Percentiles rank a stretch among this genome's conserved stretches.
Evolutionary conservation across 2,113 vertebrate species (phyloP).

Genomic region (Meleagris gallopavo): DNA sequence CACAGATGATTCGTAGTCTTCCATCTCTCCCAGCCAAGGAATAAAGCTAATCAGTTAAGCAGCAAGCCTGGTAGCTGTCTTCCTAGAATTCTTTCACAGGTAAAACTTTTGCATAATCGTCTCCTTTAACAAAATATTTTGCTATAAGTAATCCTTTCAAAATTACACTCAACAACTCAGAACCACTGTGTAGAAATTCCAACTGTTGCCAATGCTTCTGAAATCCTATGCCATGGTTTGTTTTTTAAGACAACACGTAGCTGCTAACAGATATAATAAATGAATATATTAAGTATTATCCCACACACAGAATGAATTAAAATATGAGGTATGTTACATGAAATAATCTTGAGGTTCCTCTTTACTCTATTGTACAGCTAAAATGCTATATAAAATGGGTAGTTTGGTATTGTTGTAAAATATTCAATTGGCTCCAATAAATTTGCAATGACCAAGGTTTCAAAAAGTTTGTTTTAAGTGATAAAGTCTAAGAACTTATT

Average conservation of each 20-base stretch:
- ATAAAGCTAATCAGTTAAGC: neutral
- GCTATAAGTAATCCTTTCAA: constrained; percentile 57
- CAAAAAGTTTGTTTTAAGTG: neutral
- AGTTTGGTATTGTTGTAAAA: neutral
- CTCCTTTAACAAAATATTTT: constrained; percentile 61
- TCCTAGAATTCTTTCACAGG: constrained; percentile 24
- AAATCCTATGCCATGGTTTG: constrained; percentile 55
- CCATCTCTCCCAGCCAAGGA: neutral
- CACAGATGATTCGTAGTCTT: neutral
- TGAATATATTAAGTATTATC: constrained; percentile 27
- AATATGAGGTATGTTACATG: neutral
- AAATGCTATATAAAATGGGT: neutral
- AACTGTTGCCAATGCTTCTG: constrained; percentile 27
- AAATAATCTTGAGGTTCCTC: neutral
- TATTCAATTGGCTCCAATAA: neutral
- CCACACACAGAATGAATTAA: neutral
- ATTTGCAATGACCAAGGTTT: neutral
- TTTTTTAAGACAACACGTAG: constrained; percentile 60
- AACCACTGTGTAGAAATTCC: constrained; percentile 31
- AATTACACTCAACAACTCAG: constrained; percentile 53
- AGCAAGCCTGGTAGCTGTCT: neutral
- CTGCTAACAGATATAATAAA: constrained; percentile 59
- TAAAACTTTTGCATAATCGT: constrained; percentile 29
- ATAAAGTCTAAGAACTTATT: neutral
- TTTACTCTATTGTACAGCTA: constrained; percentile 2